Base-by-base conservation (phyloP, 2,113 vertebrate species). In the Pelobates fuscus region DNA sequence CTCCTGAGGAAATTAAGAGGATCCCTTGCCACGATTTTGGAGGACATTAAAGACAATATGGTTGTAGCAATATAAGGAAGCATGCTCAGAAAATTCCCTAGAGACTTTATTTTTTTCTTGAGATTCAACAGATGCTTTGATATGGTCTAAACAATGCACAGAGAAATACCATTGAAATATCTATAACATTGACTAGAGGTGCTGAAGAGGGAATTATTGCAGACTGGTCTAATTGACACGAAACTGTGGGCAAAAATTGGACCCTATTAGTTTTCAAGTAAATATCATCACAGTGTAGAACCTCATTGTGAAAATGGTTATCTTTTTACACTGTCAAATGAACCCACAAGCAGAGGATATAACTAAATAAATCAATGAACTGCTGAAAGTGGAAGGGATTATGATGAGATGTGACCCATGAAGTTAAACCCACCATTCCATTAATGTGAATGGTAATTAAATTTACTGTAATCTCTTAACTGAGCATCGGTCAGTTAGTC, bases 61-160 rank as follows among this genome's bases (percentile, higher is more conserved):
- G 58, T 63, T 62, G n/a, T 12, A 30, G 44, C 44, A 62, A 63
- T 44, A 63, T 54, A 37, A 72, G 46, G 68, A 72, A 63, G 49
- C 20, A 54, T 58, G 62, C 21, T 63, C 20, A 72, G 60, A 44
- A 72, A 72, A 72, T 71, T 60, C 70, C 49, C 60, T 72, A 44
- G 70, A 72, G 70, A 63, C 27, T 52, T 58, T 20, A 41, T 63
- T 44, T 63, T 72, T 72, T 59, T 46, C 70, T 72, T 72, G 70
- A 72, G 59, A 72, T 63, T 72, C 29, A 72, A 72, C 70, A 72
- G 70, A 72, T 72, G 70, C 32, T 52, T 72, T 54, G 32, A 14
- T 10, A 72, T 52, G 26, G 11, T 30, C 43, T 63, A 63, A 72
- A 63, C 44, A 63, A 63, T 32, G n/a, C 37, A 32, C 41, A 49